Percentiles rank a stretch among this genome's conserved stretches.
Evolutionary conservation across 2,888 invertebrate genomes (phyloP).

Genomic region (Oscheius onirici): DNA sequence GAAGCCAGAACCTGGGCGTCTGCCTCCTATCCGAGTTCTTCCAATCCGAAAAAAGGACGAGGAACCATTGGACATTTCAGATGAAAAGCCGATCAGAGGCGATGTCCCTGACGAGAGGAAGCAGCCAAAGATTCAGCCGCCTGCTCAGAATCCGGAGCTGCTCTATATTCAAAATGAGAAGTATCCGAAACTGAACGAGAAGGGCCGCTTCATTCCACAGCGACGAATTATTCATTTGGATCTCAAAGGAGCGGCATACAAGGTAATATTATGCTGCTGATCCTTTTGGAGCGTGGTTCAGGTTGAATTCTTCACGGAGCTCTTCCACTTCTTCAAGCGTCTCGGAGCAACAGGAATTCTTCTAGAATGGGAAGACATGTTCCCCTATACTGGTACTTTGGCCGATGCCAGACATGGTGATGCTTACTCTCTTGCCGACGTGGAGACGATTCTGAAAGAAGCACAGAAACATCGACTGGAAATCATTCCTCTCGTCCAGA

Average conservation of each 20-base stretch:
- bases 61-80: not conserved
- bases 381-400: conserved; percentile 80
- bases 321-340: conserved; percentile 78
- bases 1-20: not conserved
- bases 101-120: not conserved
- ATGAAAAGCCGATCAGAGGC: not conserved
- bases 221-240: conserved; percentile 83
- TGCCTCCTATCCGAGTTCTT: not conserved
- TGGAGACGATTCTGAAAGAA: conserved; percentile 67
- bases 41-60: not conserved
- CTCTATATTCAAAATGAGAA: conserved; percentile 37
- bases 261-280: conserved; percentile 36
- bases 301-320: conserved; percentile 74
- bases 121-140: not conserved
- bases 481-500: conserved; percentile 84
- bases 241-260: conserved; percentile 76
- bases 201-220: conserved; percentile 63
- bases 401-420: conserved; percentile 78
- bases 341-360: conserved; percentile 83
- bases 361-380: conserved; percentile 89
- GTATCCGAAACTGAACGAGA: conserved; percentile 60
- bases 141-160: not conserved
- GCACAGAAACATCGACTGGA: conserved; percentile 74
- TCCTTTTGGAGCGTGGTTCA: conserved; percentile 27
- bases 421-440: conserved; percentile 80